Evolutionary conservation across 2,888 invertebrate genomes (phyloP), one percentile per base, ranked within the genome.

Genomic region (Eutolmus rufibarbis): DNA sequence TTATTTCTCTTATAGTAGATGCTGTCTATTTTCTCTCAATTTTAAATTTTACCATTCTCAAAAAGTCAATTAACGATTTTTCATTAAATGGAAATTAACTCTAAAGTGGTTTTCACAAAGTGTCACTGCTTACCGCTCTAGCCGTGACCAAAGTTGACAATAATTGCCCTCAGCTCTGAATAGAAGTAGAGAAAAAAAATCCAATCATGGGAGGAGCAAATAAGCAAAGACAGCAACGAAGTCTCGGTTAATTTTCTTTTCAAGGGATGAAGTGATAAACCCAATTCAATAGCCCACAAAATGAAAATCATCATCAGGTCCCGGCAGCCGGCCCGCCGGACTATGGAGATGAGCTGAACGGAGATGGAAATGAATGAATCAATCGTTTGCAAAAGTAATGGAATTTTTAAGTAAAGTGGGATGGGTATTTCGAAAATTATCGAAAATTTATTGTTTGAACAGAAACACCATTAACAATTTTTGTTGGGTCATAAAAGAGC

Each of bases 351-450:
- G 66, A 66, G 28, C 23, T 19, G 12, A 66, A 1, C 66, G 66
- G 77, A 19, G 77, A 19, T 19, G 40, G 37, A 19, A 77, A 40
- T 37, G 40, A 77, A 40, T 37, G 77, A 77, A 77, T 77, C 77
- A 77, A 77, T 77, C 77, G 77, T 19, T 77, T 77, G 37, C 77
- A 77, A 77, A 31, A 77, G 40, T 77, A 77, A 77, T 77, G 77
- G 77, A 77, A 77, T 77, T 77, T 77, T 77, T 37, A 77, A 77
- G 19, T 34, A 40, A 9, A 23, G 16, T 2, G 37, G 37, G 19
- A 19, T 16, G 40, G 77, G 37, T 37, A 77, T 77, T 77, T 77
- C n/a, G 23, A 66, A 66, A 66, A 66, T 66, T 19, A 66, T 66
- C 66, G 66, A 66, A 66, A 66, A 66, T 66, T 66, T 66, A 66